Evolutionary conservation across 92 coral and sea anemone species (phyloP).

Genomic region (Actinostola sp.): DNA sequence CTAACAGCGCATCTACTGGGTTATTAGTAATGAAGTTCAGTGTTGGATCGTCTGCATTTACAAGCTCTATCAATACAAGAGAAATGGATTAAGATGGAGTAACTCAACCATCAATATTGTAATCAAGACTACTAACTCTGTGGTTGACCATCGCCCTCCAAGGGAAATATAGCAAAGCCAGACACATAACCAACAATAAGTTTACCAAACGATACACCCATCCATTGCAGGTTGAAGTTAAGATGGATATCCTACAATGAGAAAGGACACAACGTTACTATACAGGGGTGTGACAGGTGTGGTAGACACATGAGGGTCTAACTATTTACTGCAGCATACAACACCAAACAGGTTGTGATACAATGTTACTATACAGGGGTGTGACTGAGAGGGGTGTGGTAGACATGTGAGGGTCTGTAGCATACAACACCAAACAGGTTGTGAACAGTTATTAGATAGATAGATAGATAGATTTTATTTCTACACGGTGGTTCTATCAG

Average conservation of each 20-base stretch:
- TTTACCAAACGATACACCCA: conserved; percentile 98
- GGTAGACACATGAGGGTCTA: too few relatives aligned
- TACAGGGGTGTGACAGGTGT: too few relatives aligned
- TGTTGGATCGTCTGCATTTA: conserved; percentile 87
- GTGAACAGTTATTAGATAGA: too few relatives aligned
- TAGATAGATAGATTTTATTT: too few relatives aligned
- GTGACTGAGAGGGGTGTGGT: too few relatives aligned
- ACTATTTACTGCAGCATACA: too few relatives aligned
- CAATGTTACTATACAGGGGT: too few relatives aligned
- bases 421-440: too few relatives aligned
- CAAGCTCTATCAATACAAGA: conserved; percentile 65
- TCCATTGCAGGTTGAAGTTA: conserved; percentile 88
- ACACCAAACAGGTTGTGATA: too few relatives aligned
- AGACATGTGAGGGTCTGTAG: too few relatives aligned
- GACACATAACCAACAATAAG: conserved; percentile 90
- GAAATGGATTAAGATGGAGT: background rate
- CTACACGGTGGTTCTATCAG: too few relatives aligned
- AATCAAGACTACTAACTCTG: conserved; percentile 68
- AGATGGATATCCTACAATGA: conserved; percentile 67
- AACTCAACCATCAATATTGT: background rate
- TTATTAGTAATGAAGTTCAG: conserved; percentile 79
- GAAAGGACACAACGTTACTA: too few relatives aligned
- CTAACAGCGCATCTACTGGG: conserved; percentile 89
- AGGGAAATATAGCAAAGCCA: conserved; percentile 74
- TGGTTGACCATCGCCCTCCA: conserved; percentile 87